phyloP scores from a whole-genome alignment of 2,113 vertebrate species.

The Aythya baeri region DNA sequence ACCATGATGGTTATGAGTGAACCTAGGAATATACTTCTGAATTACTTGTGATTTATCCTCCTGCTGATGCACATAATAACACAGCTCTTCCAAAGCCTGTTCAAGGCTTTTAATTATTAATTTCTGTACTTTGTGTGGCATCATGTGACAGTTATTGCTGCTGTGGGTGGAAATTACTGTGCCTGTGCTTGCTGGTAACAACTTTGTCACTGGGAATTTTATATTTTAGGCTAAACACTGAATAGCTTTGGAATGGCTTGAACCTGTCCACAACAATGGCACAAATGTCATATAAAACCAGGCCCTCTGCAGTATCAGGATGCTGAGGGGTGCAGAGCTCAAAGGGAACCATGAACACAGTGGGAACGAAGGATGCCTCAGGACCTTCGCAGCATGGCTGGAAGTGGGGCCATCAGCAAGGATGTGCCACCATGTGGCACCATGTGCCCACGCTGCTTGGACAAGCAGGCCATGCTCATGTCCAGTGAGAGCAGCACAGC shows the following conservation, averaged over 20 bases:
- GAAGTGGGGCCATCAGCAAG: not conserved
- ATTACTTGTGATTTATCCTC: constrained; percentile 72
- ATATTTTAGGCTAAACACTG: not conserved
- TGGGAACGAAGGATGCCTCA: rapidly evolving
- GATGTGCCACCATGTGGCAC: not conserved
- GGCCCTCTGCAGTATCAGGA: not conserved
- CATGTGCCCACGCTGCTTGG: not conserved
- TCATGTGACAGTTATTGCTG: constrained; percentile 31
- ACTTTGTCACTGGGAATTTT: not conserved
- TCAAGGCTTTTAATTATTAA: constrained; percentile 72
- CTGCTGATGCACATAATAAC: constrained; percentile 39
- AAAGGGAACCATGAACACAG: rapidly evolving
- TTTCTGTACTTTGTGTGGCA: constrained; percentile 49
- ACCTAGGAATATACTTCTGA: constrained; percentile 63
- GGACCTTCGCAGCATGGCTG: not conserved
- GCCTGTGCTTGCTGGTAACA: not conserved
- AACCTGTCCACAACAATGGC: not conserved
- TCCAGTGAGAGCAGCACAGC: not conserved
- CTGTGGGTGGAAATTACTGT: constrained; percentile 8
- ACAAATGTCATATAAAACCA: not conserved
- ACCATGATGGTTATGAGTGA: constrained; percentile 50
- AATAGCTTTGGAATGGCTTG: not conserved
- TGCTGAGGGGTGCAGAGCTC: not conserved
- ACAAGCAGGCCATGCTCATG: not conserved
- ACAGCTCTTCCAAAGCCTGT: constrained; percentile 19